These are phyloP conservation scores for Stenichneumon culpator DNA, from an alignment of 2,888 invertebrate genomes.

Conservation along the genomic window DNA sequence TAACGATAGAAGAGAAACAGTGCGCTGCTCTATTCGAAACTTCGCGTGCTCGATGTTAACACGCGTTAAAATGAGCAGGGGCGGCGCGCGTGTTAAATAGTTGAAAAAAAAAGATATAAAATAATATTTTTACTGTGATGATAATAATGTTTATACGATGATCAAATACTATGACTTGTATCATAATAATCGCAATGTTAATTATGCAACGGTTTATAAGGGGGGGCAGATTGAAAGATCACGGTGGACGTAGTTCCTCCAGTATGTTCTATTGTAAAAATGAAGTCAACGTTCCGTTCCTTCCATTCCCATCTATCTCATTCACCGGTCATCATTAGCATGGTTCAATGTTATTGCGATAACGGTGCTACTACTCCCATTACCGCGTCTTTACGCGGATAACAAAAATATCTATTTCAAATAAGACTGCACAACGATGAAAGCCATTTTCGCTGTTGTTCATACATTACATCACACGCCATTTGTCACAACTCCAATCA, in stretches of 20 bases:
- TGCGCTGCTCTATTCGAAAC: conserved; percentile 68
- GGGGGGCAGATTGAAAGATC: conserved; percentile 64
- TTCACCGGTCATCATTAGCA: conserved; percentile 64
- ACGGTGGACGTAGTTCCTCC: conserved; percentile 67
- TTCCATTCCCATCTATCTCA: conserved; percentile 67
- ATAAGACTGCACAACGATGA: conserved; percentile 82
- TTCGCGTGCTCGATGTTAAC: neutral
- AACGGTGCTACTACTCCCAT: conserved; percentile 67
- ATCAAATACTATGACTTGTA: conserved; percentile 81
- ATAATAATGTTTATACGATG: conserved; percentile 85
- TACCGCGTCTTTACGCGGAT: conserved; percentile 47
- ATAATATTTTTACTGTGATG: conserved; percentile 84
- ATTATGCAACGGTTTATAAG: conserved; percentile 78
- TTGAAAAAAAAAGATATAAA: conserved; percentile 65
- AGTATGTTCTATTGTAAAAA: conserved; percentile 63
- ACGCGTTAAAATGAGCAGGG: conserved; percentile 59
- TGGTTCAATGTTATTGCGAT: conserved; percentile 64
- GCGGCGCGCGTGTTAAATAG: conserved; percentile 76
- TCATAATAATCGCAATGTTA: conserved; percentile 80
- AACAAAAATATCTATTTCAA: conserved; percentile 69
- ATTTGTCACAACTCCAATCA: conserved; percentile 55
- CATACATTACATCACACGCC: conserved; percentile 72
- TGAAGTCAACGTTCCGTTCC: conserved; percentile 70
- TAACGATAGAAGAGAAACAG: conserved; percentile 52
- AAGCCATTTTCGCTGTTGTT: conserved; percentile 73